phyloP scores from a whole-genome alignment of 2,797 vertebrate genomes.

The Schizopygopsis malacanthus region DNA sequence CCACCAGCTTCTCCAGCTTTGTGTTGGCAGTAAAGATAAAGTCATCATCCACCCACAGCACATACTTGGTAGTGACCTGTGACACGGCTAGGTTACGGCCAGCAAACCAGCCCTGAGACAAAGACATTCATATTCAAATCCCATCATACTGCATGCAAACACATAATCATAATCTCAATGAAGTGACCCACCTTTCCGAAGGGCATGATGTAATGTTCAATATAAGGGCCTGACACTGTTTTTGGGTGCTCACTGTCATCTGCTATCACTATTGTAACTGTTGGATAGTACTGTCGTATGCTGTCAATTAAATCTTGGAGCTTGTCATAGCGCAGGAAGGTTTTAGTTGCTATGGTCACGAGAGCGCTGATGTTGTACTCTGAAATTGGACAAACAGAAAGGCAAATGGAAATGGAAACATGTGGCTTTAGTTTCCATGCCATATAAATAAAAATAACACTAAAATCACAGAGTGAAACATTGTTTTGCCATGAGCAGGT shows the following conservation, averaged over 20 bases:
- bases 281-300: conserved; percentile 89
- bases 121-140: conserved; percentile 22
- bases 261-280: conserved; percentile 88
- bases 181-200: conserved; percentile 84
- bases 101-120: conserved; percentile 90
- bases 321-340: conserved; percentile 92
- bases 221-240: conserved; percentile 80
- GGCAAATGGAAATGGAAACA: background rate
- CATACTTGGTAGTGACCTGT: conserved; percentile 92
- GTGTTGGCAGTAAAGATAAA: conserved; percentile 91
- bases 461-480: background rate
- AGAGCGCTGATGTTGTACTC: conserved; percentile 88
- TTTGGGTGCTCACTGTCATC: conserved; percentile 89
- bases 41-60: conserved; percentile 95
- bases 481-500: background rate
- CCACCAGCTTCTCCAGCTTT: conserved; percentile 90
- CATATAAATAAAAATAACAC: background rate
- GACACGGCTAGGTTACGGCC: conserved; percentile 92
- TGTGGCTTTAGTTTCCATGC: background rate
- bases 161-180: background rate
- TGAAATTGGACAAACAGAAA: conserved; percentile 56
- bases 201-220: conserved; percentile 94
- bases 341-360: conserved; percentile 94
- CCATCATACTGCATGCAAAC: background rate
- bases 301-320: conserved; percentile 88